These are phyloP conservation scores for Scaptomyza flava DNA, from an alignment of 2,888 invertebrate genomes.

Conservation along the genomic window DNA sequence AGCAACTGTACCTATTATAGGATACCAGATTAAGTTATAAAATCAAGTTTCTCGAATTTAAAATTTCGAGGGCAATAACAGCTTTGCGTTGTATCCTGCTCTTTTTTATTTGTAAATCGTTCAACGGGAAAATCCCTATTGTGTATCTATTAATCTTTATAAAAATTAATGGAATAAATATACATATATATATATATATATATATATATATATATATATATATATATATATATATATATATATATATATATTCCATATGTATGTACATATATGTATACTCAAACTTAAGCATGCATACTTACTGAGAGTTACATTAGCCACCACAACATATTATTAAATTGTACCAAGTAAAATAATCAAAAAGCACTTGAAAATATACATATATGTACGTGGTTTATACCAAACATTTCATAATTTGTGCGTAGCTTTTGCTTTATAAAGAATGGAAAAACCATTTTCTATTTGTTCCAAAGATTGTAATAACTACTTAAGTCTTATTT, in stretches of 20 bases:
- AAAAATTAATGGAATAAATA: constrained; percentile 1
- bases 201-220: constrained; percentile 4
- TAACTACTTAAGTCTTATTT: constrained; percentile 12
- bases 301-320: constrained; percentile 9
- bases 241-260: not conserved
- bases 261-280: constrained; percentile 7
- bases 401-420: constrained; percentile 14
- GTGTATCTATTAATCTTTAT: constrained; percentile 13
- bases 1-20: constrained; percentile 19
- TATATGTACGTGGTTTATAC: constrained; percentile 22
- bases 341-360: constrained; percentile 16
- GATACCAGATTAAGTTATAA: constrained; percentile 6
- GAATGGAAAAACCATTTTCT: not conserved
- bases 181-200: not conserved
- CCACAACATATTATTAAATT: constrained; percentile 13
- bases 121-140: constrained; percentile 5
- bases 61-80: constrained; percentile 13
- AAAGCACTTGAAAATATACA: constrained; percentile 10
- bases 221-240: constrained; percentile 2
- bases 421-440: constrained; percentile 4
- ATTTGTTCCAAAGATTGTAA: constrained; percentile 29
- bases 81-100: not conserved
- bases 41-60: constrained; percentile 14
- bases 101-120: not conserved
- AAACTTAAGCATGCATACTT: constrained; percentile 16